A percentile compares a stretch with the other conserved stretches of the same genome.
Conservation (phyloP, 2,797 vertebrate species). For the Paramormyrops hopkinsi region DNA sequence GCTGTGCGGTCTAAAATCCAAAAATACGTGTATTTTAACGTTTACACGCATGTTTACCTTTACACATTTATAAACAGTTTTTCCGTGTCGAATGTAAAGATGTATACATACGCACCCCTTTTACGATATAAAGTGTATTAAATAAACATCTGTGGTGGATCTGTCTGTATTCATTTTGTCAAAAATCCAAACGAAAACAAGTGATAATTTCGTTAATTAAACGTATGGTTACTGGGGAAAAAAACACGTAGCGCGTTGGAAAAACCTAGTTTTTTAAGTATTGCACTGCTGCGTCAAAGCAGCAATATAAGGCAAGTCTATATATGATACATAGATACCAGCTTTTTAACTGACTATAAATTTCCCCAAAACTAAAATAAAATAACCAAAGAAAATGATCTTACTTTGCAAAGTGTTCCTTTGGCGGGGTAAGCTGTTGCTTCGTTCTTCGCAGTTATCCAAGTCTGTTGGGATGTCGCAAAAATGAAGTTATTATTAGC, state of each 20-base stretch:
- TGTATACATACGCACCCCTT: background rate
- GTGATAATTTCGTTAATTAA: background rate
- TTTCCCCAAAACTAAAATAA: background rate
- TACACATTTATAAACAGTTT: background rate
- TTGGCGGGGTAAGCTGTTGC: background rate
- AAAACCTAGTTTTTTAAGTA: slow-evolving; percentile 3
- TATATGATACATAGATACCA: background rate
- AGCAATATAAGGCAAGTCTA: background rate
- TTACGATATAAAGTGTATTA: background rate
- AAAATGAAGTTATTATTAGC: background rate
- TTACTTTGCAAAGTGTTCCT: background rate
- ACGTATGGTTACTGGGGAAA: background rate
- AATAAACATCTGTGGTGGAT: background rate
- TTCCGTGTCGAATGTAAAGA: background rate
- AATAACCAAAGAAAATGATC: background rate
- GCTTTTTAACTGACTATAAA: background rate
- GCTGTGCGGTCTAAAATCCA: background rate
- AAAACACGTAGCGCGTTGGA: background rate
- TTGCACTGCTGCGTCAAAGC: background rate
- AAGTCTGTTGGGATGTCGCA: background rate
- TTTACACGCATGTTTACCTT: background rate
- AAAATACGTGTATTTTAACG: background rate
- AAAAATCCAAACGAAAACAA: background rate
- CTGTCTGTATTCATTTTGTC: background rate
- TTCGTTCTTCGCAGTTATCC: slow-evolving; percentile 7